Evolutionary conservation across 35 echinoderm and acorn worm genomes (phyloP).

Genomic region (Apostichopus californicus): DNA sequence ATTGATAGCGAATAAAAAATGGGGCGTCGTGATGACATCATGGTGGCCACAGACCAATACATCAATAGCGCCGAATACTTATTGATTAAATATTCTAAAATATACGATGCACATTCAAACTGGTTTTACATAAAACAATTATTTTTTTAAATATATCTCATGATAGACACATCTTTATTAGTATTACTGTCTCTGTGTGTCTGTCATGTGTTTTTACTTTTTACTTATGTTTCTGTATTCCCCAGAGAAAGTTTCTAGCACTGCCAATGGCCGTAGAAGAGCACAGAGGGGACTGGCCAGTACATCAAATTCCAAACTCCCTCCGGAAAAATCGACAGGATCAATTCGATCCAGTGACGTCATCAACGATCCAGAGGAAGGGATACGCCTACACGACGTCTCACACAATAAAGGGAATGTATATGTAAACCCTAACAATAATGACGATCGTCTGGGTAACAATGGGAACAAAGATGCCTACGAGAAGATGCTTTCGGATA

Average conservation of each 20-base stretch:
- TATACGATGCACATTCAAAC: too few species aligned
- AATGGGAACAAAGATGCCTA: conserved; percentile 2
- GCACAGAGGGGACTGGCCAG: background rate
- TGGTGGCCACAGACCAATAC: too few species aligned
- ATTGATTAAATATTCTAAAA: too few species aligned
- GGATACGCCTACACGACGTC: conserved; percentile 11
- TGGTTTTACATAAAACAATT: too few species aligned
- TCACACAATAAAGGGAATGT: conserved; percentile 15
- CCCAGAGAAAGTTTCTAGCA: conserved; percentile 25
- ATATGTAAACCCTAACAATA: conserved; percentile 47
- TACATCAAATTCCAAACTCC: conserved; percentile 12
- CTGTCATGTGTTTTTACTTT: too few species aligned
- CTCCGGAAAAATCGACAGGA: conserved; percentile 41
- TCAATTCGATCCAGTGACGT: conserved; percentile 51
- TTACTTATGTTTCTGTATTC: background rate
- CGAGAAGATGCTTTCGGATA: conserved; percentile 22
- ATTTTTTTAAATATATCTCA: background rate
- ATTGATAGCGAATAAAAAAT: too few species aligned
- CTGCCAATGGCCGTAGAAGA: conserved; percentile 21
- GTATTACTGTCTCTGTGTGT: too few species aligned
- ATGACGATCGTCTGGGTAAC: background rate
- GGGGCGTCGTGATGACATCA: too few species aligned
- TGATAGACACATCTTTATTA: too few species aligned
- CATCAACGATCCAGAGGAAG: conserved; percentile 44
- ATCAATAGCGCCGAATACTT: too few species aligned